These are phyloP conservation scores for Anoplolepis gracilipes DNA, from an alignment of 1,140 invertebrate species.

Conservation along the genomic window DNA sequence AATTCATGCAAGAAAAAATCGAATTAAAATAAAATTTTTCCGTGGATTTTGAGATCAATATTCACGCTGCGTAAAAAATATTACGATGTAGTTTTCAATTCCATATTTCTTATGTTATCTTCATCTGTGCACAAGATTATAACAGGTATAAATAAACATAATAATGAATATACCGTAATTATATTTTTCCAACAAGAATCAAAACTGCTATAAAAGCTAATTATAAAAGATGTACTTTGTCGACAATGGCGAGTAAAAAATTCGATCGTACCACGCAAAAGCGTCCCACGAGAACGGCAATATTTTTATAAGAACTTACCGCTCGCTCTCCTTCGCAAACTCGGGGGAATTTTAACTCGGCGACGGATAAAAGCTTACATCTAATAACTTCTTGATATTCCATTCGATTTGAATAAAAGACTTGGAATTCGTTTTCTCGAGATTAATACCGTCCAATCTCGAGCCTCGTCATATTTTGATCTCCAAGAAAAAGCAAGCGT, in stretches of 20 bases:
- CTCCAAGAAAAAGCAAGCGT: neutral
- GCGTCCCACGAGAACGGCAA: neutral
- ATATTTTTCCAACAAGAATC: neutral
- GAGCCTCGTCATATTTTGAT: conserved; percentile 22
- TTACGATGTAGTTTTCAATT: neutral
- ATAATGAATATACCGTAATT: conserved; percentile 23
- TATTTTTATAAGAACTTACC: conserved; percentile 51
- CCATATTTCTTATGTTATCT: conserved; percentile 19
- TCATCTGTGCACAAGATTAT: neutral
- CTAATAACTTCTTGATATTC: conserved; percentile 40
- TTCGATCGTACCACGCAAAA: conserved; percentile 26
- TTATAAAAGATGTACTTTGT: conserved; percentile 10
- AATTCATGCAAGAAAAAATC: conserved; percentile 22
- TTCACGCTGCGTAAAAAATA: conserved; percentile 4
- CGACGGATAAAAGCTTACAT: neutral
- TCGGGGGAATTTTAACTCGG: conserved; percentile 29
- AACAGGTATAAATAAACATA: neutral
- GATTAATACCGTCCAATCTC: conserved; percentile 4
- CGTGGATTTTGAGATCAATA: conserved; percentile 28
- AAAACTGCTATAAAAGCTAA: conserved; percentile 18
- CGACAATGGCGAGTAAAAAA: conserved; percentile 29
- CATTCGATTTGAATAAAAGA: conserved; percentile 17
- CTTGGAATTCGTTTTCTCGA: conserved; percentile 16
- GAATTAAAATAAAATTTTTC: conserved; percentile 1
- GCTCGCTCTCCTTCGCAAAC: neutral